Evolutionary conservation across 1,140 invertebrate genomes (phyloP), one percentile per base, ranked within the genome.

Genomic region (Atta cephalotes): DNA sequence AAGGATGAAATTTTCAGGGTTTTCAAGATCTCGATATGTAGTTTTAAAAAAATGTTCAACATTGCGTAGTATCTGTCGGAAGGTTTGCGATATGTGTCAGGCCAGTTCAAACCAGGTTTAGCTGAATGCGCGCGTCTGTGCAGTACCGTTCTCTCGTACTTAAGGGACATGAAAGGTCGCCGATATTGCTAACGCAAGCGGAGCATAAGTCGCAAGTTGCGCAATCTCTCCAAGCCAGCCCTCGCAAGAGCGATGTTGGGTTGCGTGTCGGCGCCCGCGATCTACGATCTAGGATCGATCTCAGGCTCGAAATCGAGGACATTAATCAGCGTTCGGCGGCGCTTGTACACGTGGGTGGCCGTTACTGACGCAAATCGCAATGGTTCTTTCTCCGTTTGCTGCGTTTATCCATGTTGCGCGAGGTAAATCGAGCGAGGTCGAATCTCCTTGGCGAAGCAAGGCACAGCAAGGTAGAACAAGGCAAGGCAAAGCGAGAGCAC

Each of bases 321-420:
- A 92, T 92, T 90, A 91, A 90, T 92, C 87, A 91, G 68, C 89
- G 56, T 86, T 82, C 88, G 88, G 89, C 84, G 85, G 65, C 49
- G 78, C 65, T 45, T 63, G 88, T 68, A 58, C 86, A 90, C 89
- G 89, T 90, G 89, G 89, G 89, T 90, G 89, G 89, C 68, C 87
- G 70, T 65, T 82, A 90, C 81, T 91, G 89, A 91, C 89, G 89
- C 78, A 90, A 90, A 90, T 90, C 89, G 89, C 87, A 89, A 89
- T 87, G 86, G 79, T 77, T 84, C 70, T 76, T 84, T 84, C 80
- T 84, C 80, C 80, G 85, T 51, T 70, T 70, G 58, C 45, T 77
- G 56, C 85, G 77, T 88, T 79, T 90, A 39, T 72, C 21, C 16
- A 56, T 51, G 63, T 21, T 39, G 62, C 21, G 51, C 63, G 62